These are phyloP conservation scores for Neosilurus mollespiculum DNA, from an alignment of 2,797 vertebrate genomes.

Conservation along the genomic window DNA sequence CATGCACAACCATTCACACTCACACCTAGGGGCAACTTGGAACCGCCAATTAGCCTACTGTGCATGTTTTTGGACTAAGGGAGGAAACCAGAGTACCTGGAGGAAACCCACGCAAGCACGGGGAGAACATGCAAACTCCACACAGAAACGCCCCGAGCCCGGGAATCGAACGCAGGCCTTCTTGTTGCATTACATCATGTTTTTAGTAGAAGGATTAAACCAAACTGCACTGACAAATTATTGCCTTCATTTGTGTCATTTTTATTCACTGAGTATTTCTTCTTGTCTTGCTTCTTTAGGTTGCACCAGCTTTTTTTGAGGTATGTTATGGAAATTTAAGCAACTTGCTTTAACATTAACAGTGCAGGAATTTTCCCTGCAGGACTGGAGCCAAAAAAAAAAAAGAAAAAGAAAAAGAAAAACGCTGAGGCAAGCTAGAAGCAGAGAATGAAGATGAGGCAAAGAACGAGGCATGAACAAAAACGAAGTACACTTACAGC, in stretches of 20 bases:
- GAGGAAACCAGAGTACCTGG: too few species aligned
- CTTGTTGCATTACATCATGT: background rate
- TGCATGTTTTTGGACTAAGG: too few species aligned
- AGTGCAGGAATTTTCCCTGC: background rate
- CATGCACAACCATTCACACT: too few species aligned
- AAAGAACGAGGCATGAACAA: slow-evolving; percentile 41
- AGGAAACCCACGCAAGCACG: too few species aligned
- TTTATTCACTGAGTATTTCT: background rate
- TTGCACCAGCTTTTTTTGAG: background rate
- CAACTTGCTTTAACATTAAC: background rate
- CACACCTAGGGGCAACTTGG: too few species aligned
- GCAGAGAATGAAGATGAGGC: slow-evolving; percentile 8
- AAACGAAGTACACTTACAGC: slow-evolving; percentile 86
- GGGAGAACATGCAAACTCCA: too few species aligned
- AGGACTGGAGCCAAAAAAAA: slow-evolving; percentile 6
- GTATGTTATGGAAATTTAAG: background rate
- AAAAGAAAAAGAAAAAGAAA: background rate
- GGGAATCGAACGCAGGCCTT: too few species aligned
- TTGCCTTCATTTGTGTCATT: too few species aligned
- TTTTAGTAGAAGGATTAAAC: background rate
- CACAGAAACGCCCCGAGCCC: too few species aligned
- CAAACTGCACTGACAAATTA: background rate
- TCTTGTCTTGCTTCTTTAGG: background rate
- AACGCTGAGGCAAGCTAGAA: background rate
- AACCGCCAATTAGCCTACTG: too few species aligned